phyloP scores from a whole-genome alignment of 2,113 vertebrate genomes.

The Phalacrocorax brasilianus region DNA sequence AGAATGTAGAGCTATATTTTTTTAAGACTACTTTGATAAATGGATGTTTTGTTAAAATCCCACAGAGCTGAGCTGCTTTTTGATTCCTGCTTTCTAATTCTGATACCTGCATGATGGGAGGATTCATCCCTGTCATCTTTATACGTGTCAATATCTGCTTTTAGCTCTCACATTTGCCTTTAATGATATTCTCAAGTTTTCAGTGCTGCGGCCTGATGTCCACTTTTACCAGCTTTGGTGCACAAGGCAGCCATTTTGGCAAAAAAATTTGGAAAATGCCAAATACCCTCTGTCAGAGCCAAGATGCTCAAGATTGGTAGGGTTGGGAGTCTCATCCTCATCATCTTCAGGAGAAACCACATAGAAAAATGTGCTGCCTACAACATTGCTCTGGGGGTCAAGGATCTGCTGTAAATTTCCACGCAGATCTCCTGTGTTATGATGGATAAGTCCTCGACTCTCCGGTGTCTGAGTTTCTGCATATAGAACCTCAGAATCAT shows the following conservation, averaged over 20 bases:
- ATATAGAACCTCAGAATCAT: neutral
- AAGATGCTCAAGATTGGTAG: neutral
- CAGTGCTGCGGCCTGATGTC: neutral
- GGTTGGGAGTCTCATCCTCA: neutral
- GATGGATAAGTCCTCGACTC: neutral
- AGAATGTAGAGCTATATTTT: neutral
- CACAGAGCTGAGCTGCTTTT: neutral
- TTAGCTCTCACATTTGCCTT: neutral
- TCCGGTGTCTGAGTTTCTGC: neutral
- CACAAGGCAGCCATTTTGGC: neutral
- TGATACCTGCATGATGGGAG: neutral
- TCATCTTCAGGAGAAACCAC: neutral
- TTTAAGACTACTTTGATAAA: conserved; percentile 30
- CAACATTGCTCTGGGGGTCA: neutral
- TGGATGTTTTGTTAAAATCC: conserved; percentile 8
- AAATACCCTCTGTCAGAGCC: neutral
- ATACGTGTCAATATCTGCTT: neutral
- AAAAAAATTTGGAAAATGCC: neutral
- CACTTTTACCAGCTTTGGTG: neutral
- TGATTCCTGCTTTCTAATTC: neutral
- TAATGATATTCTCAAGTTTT: neutral
- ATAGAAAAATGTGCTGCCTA: neutral
- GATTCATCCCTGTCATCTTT: neutral
- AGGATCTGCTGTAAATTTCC: neutral
- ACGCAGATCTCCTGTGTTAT: fast-evolving